phyloP scores from a whole-genome alignment of 2,888 invertebrate genomes.

The Harpagoxenus sublaevis region DNA sequence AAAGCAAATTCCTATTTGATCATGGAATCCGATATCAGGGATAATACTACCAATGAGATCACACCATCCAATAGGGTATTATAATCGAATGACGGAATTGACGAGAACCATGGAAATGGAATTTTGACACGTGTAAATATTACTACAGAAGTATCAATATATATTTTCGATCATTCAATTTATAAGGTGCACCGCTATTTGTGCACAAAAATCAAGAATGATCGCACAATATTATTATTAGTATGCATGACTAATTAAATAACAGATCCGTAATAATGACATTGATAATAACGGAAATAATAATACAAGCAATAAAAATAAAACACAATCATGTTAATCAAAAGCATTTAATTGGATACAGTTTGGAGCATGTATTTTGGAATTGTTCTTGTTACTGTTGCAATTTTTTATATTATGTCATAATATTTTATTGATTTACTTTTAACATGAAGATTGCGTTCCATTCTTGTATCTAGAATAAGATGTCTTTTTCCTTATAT shows the following conservation, averaged over 20 bases:
- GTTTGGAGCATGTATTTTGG: neutral
- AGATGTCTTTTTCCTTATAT: neutral
- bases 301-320: neutral
- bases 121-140: slow-evolving; percentile 43
- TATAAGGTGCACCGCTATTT: neutral
- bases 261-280: neutral
- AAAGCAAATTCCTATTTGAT: slow-evolving; percentile 41
- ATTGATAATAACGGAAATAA: neutral
- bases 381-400: neutral
- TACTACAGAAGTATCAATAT: slow-evolving; percentile 7
- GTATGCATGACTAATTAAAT: neutral
- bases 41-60: slow-evolving; percentile 38
- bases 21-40: slow-evolving; percentile 28
- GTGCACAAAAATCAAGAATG: neutral
- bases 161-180: slow-evolving; percentile 26
- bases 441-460: neutral
- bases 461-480: too few relatives aligned
- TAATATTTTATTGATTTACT: neutral
- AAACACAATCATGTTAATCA: neutral
- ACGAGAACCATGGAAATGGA: slow-evolving; percentile 33
- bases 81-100: slow-evolving; percentile 13
- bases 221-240: neutral
- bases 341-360: neutral
- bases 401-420: slow-evolving; percentile 1
- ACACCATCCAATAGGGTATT: slow-evolving; percentile 12